Percentiles rank a stretch among this genome's conserved stretches.
These are phyloP conservation scores for Pygocentrus nattereri DNA, from an alignment of 2,797 vertebrate genomes.

Conservation along the genomic window DNA sequence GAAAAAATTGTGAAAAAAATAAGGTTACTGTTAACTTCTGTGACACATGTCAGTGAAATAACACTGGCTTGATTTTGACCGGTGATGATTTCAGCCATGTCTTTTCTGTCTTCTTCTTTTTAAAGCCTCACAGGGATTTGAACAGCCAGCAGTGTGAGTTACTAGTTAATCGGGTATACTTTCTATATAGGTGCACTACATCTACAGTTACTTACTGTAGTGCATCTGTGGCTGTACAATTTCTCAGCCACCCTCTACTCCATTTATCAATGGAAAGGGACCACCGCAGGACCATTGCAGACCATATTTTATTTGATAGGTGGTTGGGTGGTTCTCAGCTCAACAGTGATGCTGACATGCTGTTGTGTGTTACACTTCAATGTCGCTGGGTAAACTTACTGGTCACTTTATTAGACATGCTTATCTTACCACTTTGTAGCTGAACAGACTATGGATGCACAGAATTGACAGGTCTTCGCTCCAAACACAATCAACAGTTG, in stretches of 20 bases:
- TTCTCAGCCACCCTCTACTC: neutral
- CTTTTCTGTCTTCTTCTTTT: neutral
- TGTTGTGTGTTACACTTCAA: no score
- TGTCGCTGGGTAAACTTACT: no score
- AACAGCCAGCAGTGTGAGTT: neutral
- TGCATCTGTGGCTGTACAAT: neutral
- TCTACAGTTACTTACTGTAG: neutral
- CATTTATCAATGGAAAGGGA: neutral
- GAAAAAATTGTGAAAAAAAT: constrained; percentile 11
- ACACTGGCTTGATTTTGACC: neutral
- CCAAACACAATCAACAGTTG: no score
- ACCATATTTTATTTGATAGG: neutral
- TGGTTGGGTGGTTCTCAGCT: no score
- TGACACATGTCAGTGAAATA: constrained; percentile 21
- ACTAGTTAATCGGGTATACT: neutral
- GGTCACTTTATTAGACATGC: no score
- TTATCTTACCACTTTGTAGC: no score
- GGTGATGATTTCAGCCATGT: neutral
- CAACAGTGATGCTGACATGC: no score
- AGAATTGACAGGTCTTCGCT: no score
- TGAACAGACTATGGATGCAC: no score
- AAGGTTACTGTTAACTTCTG: constrained; percentile 9
- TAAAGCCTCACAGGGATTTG: neutral
- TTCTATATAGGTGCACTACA: neutral
- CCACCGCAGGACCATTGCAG: neutral